Base-by-base conservation (phyloP, 2,888 invertebrate species). In the Epirrhoe tristata region DNA sequence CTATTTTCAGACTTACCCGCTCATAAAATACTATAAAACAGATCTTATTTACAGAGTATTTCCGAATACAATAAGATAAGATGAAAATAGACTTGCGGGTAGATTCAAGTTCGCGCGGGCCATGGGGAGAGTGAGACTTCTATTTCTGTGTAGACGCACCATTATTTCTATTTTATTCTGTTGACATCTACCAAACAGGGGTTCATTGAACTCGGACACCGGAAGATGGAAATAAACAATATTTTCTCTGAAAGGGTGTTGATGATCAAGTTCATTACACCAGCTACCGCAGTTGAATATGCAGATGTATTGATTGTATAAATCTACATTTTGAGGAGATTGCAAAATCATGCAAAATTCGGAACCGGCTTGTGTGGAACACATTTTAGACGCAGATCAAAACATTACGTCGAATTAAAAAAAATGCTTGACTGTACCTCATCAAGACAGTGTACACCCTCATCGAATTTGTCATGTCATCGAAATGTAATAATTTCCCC, bases 401-500 rank as follows among this genome's bases (percentile, higher is more conserved):
- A 12, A 24, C 24, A 1, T 24, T 2, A 24, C 24, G 24, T 24
- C 4, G 39, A 43, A 43, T 5, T 43, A 12, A 43, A 6, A 51
- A 24, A 17, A 58, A 16, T 50, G 55, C 62, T 71, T 69, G 7
- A 51, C 17, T 14, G 31, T 43, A 51, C 32, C 53, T 58, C 65
- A 56, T 61, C 74, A 77, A 88, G 87, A 87, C 87, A 87, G 85
- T 79, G 79, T 69, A 62, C 79, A 78, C 77, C 74, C 89, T 85
- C 87, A 86, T 85, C 77, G 82, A 87, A 90, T 91, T 89, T 87
- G 88, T 87, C 89, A 83, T 90, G 91, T 93, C 92, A 93, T 92
- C 91, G 87, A 90, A 91, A 91, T 87, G 90, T 87, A 91, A 90
- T 93, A 91, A 90, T 88, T 86, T 86, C 88, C 87, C 87, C 77